These are phyloP conservation scores for Catotricha subobsoleta DNA, from an alignment of 2,888 invertebrate species.

Conservation along the genomic window DNA sequence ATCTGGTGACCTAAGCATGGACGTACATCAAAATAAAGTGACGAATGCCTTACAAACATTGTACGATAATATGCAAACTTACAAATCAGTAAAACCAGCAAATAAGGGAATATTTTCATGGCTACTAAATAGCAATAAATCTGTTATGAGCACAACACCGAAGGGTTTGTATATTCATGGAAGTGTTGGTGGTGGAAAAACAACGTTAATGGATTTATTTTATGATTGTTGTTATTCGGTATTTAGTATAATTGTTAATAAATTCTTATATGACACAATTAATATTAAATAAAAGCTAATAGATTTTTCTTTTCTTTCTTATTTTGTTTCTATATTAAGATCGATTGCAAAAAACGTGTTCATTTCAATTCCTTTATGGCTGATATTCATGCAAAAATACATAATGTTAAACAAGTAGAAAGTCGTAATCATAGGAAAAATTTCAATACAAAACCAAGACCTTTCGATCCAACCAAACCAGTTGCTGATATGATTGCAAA, in stretches of 20 bases:
- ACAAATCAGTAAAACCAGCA: slow-evolving; percentile 31
- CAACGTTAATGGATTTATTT: slow-evolving; percentile 98
- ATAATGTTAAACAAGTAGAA: slow-evolving; percentile 47
- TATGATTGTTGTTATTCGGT: slow-evolving; percentile 52
- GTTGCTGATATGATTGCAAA: slow-evolving; percentile 75
- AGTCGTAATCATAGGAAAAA: slow-evolving; percentile 33
- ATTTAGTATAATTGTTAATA: slow-evolving; percentile 10
- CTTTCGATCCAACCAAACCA: slow-evolving; percentile 87
- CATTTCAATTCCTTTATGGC: slow-evolving; percentile 98
- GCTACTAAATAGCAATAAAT: slow-evolving; percentile 19
- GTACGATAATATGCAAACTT: slow-evolving; percentile 42
- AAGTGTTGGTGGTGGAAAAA: slow-evolving; percentile 91
- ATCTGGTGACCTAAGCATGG: slow-evolving; percentile 42
- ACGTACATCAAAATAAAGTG: slow-evolving; percentile 55
- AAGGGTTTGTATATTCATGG: slow-evolving; percentile 79
- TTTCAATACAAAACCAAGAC: slow-evolving; percentile 39
- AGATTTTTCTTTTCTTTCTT: too few relatives aligned
- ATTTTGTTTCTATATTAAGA: too few relatives aligned
- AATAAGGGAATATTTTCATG: slow-evolving; percentile 22
- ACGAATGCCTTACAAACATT: slow-evolving; percentile 50
- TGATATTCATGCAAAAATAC: slow-evolving; percentile 69
- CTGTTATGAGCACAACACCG: slow-evolving; percentile 33
- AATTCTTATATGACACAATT: too few relatives aligned
- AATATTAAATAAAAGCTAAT: too few relatives aligned
- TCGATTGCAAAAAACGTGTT: too few relatives aligned